Conservation (phyloP, 1,140 invertebrate species). For the Drosophila cardini region DNA sequence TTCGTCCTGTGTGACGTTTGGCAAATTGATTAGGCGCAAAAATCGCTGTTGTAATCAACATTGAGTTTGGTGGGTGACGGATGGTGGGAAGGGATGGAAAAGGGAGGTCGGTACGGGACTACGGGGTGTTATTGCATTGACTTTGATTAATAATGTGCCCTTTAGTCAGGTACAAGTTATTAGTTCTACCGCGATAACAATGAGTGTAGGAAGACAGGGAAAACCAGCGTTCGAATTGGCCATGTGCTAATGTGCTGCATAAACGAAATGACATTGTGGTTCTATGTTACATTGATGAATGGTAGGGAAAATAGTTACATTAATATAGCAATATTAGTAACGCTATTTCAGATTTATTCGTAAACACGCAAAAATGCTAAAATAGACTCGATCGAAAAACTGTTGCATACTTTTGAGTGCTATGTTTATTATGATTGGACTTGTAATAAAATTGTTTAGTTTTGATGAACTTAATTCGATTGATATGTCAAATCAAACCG, state of each 20-base stretch:
- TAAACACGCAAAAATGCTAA: too few species aligned
- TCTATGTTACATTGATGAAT: slow-evolving; percentile 3
- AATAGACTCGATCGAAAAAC: too few species aligned
- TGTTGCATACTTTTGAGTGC: too few species aligned
- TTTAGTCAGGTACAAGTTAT: slow-evolving; percentile 74
- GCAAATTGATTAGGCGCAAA: slow-evolving; percentile 83
- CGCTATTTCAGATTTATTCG: too few species aligned
- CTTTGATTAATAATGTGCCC: slow-evolving; percentile 82
- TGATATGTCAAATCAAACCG: too few species aligned
- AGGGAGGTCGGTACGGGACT: slow-evolving; percentile 1
- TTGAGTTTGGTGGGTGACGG: background rate
- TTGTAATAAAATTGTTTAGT: too few species aligned
- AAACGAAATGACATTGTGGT: slow-evolving; percentile 42
- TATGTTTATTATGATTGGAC: too few species aligned
- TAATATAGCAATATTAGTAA: background rate
- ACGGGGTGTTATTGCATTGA: slow-evolving; percentile 54
- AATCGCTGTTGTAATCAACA: slow-evolving; percentile 65
- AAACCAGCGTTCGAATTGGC: background rate
- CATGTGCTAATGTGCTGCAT: slow-evolving; percentile 46
- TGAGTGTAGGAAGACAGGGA: background rate
- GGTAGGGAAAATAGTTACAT: background rate
- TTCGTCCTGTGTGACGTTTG: slow-evolving; percentile 68
- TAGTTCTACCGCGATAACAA: slow-evolving; percentile 43
- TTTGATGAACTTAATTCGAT: too few species aligned
- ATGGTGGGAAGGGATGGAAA: background rate